Conservation (phyloP, 2,797 vertebrate genomes). For the Dallia pectoralis region DNA sequence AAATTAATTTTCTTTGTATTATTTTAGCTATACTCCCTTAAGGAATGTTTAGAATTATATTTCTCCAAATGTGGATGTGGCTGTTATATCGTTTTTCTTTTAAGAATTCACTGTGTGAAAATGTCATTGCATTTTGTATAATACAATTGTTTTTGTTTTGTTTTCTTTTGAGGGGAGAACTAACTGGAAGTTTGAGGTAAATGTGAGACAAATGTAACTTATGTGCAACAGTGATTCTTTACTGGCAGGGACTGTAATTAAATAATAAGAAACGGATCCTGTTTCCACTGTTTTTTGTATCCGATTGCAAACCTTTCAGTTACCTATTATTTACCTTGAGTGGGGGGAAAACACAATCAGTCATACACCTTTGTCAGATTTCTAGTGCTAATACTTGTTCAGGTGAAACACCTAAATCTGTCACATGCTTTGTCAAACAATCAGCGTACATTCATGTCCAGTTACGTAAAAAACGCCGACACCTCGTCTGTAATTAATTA, state of each 20-base stretch:
- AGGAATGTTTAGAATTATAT: conserved; percentile 65
- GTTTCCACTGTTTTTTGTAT: not conserved
- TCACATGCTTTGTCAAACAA: too few relatives aligned
- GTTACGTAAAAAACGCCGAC: too few relatives aligned
- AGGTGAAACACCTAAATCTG: too few relatives aligned
- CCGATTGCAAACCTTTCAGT: too few relatives aligned
- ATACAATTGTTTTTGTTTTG: conserved; percentile 58
- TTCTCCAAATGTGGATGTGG: conserved; percentile 66
- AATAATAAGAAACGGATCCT: conserved; percentile 45
- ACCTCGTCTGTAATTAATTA: not conserved
- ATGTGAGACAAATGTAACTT: conserved; percentile 55
- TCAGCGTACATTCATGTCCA: too few relatives aligned
- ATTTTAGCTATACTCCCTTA: conserved; percentile 59
- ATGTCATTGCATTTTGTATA: conserved; percentile 66
- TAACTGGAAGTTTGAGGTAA: conserved; percentile 52
- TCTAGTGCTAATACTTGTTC: too few relatives aligned
- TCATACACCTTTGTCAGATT: too few relatives aligned
- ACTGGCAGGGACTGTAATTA: conserved; percentile 62
- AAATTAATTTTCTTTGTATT: too few relatives aligned
- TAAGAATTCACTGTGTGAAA: conserved; percentile 65
- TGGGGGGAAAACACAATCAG: too few relatives aligned
- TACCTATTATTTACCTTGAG: too few relatives aligned
- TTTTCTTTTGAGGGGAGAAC: conserved; percentile 43
- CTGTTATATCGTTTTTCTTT: conserved; percentile 51
- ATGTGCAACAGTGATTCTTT: conserved; percentile 58